Base-by-base conservation (phyloP, 2,113 vertebrate species). In the Lampris megalopsis region DNA sequence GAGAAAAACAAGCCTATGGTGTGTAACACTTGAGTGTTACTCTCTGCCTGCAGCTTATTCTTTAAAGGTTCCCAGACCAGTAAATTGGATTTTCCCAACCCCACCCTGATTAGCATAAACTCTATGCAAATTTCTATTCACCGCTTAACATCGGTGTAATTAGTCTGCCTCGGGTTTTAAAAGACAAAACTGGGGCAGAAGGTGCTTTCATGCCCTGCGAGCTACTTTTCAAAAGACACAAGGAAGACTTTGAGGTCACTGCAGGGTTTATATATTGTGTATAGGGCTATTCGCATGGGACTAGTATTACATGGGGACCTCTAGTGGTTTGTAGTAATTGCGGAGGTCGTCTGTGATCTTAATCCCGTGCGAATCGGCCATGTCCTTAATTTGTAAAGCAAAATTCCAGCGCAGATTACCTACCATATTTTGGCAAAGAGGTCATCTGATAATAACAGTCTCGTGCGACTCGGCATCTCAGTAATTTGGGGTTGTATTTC, bases 61-160 rank as follows among this genome's bases (percentile, higher is more conserved):
- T 57, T 56, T 45, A 57, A 57, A 36, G 9, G 48, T 53, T 47
- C 37, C 1, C 3, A n/a, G 36, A 58, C 54, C 66, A 70, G 73
- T 71, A 73, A 80, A 74, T 78, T 63, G 66, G 73, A 70, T 73
- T 73, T 59, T 59, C 75, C 42, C 45, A 62, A 56, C 40, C 9
- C 38, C 41, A 43, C 47, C 5, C 63, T 47, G 62, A 75, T 71
- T 75, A 77, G 50, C 69, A 72, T 77, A 77, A 77, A 68, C 59
- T 56, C 48, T 58, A 62, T 9, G 36, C 50, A 60, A 70, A 49
- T 43, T 45, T 40, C 53, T 37, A 64, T 66, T 53, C 24, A 57
- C 13, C 6, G 66, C 13, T 24, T 57, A 9, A 68, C n/a, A 37
- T 45, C 56, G 49, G 56, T 81, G 63, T 71, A 54, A 84, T 71